A percentile compares a stretch with the other conserved stretches of the same genome.
These are phyloP conservation scores for Synanthedon formicaeformis DNA, from an alignment of 2,888 invertebrate species.

Conservation along the genomic window DNA sequence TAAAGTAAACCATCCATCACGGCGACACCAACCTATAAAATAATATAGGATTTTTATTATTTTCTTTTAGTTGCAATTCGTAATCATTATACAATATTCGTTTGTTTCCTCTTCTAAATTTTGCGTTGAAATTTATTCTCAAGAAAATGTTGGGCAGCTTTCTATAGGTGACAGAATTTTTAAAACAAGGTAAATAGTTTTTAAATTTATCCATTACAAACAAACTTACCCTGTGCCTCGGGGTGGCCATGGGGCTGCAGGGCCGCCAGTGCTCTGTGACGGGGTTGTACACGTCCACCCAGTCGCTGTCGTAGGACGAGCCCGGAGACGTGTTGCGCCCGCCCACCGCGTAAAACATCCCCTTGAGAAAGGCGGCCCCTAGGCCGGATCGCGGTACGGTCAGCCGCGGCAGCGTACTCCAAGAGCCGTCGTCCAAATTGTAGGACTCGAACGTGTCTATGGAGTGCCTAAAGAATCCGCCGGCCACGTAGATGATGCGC, in stretches of 20 bases:
- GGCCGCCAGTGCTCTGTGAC: constrained; percentile 87
- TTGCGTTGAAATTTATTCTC: too few species aligned
- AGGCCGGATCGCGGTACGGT: constrained; percentile 89
- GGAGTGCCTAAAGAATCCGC: constrained; percentile 89
- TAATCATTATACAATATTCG: too few species aligned
- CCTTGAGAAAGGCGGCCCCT: constrained; percentile 87
- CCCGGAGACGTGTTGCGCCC: constrained; percentile 92
- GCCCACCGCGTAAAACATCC: constrained; percentile 91
- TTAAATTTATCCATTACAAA: too few species aligned
- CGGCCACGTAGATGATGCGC: constrained; percentile 90
- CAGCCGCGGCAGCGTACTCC: constrained; percentile 85
- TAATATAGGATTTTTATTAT: constrained; percentile 1
- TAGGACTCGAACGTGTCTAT: constrained; percentile 89
- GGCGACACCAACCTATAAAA: constrained; percentile 81
- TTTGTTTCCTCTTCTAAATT: too few species aligned
- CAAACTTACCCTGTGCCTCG: constrained; percentile 77
- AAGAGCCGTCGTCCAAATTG: constrained; percentile 86
- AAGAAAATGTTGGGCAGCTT: too few species aligned
- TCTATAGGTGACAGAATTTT: too few species aligned
- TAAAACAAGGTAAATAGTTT: too few species aligned
- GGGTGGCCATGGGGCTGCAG: constrained; percentile 88
- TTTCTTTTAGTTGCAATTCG: neutral
- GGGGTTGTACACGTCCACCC: constrained; percentile 91
- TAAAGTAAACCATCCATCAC: constrained; percentile 93
- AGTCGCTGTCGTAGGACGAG: constrained; percentile 87